Evolutionary conservation across 2,797 vertebrate genomes (phyloP), one percentile per base, ranked within the genome.

Genomic region (Pseudotriccus pelzelni): DNA sequence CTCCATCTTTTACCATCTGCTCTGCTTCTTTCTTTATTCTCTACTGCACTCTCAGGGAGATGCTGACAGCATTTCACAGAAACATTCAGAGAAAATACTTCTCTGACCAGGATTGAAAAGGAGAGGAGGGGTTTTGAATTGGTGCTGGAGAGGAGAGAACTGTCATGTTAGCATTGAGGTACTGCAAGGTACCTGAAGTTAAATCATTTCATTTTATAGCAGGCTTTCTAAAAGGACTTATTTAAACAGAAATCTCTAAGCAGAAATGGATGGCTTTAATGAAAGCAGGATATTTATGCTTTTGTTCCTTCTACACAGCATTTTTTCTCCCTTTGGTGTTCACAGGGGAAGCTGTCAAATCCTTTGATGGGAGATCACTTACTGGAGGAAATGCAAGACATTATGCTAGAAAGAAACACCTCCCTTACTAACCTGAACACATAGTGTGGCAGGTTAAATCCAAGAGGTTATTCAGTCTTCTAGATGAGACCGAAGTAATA

Each of bases 61-160:
- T 81, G 46, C 56, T 92, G 80, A 69, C 67, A 82, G 50, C 55
- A 67, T 87, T 93, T 89, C 63, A 89, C 50, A 87, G 74, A 88
- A 67, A 24, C 7, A 11, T 25, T 66, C 17, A 36, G 56, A 64
- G 62, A 75, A 90, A 62, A 41, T 39, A 32, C 21, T 89, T 89
- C 59, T 84, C 63, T 92, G 52, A 62, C 67, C 39, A 55, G 14
- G 24, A 23, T 1, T 77, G 81, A 52, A 87, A 77, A 79, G 28
- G 21, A 62, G 23, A 76, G 34, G 25, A 84, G 21, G 12, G 25
- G 62, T 56, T 73, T 87, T 63, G 66, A 55, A 44, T 27, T 62
- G 22, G 8, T 82, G 14, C 41, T 3, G 8, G 30, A 60, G 89
- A 68, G 32, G 20, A 55, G 39, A 64, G 19, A 84, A 44, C 27